Conservation (phyloP, 2,797 vertebrate genomes). For the Alosa sapidissima region DNA sequence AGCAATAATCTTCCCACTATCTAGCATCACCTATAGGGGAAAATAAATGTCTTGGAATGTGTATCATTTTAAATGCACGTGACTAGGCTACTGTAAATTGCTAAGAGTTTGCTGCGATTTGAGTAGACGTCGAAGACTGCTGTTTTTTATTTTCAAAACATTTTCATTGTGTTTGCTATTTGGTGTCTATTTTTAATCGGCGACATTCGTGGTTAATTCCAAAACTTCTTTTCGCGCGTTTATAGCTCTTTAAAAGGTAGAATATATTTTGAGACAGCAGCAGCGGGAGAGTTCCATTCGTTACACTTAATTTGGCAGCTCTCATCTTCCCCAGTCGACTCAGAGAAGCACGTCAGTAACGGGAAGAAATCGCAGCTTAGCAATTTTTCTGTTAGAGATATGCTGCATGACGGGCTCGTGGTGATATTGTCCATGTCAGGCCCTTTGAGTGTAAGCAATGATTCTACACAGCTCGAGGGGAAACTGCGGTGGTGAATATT, state of each 20-base stretch:
- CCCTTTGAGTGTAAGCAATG: slow-evolving; percentile 49
- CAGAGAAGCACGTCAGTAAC: slow-evolving; percentile 26
- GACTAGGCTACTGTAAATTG: neutral
- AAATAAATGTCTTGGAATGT: slow-evolving; percentile 15
- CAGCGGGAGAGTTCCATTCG: neutral
- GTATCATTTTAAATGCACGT: neutral
- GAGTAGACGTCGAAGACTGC: neutral
- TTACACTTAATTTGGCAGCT: slow-evolving; percentile 10
- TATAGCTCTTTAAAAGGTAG: neutral
- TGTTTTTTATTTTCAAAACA: neutral
- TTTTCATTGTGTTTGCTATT: neutral
- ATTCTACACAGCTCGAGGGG: slow-evolving; percentile 51
- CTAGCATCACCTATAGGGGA: slow-evolving; percentile 32
- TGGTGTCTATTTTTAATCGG: neutral
- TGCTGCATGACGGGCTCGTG: slow-evolving; percentile 35
- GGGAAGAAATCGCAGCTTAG: slow-evolving; percentile 27
- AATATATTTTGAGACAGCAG: neutral
- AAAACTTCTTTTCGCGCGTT: neutral
- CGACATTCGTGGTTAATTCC: neutral
- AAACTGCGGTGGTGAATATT: slow-evolving; percentile 47
- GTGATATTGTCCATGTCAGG: slow-evolving; percentile 46
- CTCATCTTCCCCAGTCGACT: neutral
- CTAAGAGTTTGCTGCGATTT: neutral
- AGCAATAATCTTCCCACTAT: slow-evolving; percentile 46
- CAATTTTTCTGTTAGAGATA: slow-evolving; percentile 26